Evolutionary conservation across 2,888 invertebrate species (phyloP), one percentile per base, ranked within the genome.

Genomic region (Hecatera dysodea): DNA sequence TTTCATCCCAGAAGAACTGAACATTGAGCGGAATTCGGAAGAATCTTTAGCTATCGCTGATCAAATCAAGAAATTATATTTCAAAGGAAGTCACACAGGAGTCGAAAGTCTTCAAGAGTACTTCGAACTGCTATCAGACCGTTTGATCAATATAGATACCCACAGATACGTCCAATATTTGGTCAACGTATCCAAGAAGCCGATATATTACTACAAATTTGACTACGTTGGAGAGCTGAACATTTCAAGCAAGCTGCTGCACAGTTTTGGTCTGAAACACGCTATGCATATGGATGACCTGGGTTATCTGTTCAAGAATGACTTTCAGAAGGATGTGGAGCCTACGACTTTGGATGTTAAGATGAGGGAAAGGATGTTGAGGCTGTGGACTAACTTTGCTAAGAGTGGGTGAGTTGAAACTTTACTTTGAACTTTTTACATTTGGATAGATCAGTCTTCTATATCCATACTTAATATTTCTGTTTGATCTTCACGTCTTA

Each of bases 381-480:
- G 92, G 46, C 86, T 96, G 2, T 95, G 96, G 95, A 95, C 95
- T 8, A 96, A 96, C 86, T 96, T 96, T 65, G 95, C 95, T 29
- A 96, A 96, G 86, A 86, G 89, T 79, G 95, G 96, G 96, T 96
- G 79, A 93, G 95, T 88, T 6, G 24, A 24, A 33, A 5, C 8
- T 39, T 56, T 42, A 33, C 46, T 19, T 19, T n/a, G 3, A 29
- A 15, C 6, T 0, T 46, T 1, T 44, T 2, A 44, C 1, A 8
- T 8, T 8, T 44, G 2, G 8, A 19, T 44, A 8, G 44, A 44
- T 44, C 19, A 19, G 44, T 44, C 19, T 44, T 19, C 44, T 7
- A 19, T 44, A 39, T 39, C 12, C 39, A 15, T 39, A 39, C 39
- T 9, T 39, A 39, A 12, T 12, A 39, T 3, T 39, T 39, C 2